These are phyloP conservation scores for Drosophila aff. DNA, from an alignment of 1,140 invertebrate species.

Conservation along the genomic window DNA sequence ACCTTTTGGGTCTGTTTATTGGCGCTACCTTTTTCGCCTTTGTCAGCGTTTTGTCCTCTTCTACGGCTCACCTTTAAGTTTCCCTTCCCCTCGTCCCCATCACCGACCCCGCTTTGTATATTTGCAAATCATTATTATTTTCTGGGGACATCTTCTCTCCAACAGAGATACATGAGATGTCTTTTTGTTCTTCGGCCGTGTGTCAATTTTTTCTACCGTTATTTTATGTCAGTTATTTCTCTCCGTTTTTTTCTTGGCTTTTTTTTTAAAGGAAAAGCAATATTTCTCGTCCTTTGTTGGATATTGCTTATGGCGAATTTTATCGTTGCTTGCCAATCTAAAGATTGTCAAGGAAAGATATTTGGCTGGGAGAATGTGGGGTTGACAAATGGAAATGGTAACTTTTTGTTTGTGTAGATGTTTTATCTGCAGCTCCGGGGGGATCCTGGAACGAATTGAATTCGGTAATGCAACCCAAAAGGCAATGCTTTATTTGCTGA, in stretches of 20 bases:
- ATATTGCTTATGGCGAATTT: constrained; percentile 71
- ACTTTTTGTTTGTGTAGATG: constrained; percentile 61
- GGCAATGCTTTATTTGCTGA: constrained; percentile 1
- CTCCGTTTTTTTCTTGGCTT: constrained; percentile 15
- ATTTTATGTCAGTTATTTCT: constrained; percentile 65
- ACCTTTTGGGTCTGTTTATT: constrained; percentile 78
- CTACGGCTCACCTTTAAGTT: constrained; percentile 38
- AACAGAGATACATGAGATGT: constrained; percentile 56
- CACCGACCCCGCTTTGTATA: constrained; percentile 47
- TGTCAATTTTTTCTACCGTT: constrained; percentile 74
- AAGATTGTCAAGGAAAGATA: constrained; percentile 10
- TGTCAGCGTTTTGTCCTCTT: constrained; percentile 52
- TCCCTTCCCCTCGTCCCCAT: background rate
- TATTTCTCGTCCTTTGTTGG: constrained; percentile 54
- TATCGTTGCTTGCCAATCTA: constrained; percentile 68
- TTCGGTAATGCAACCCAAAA: constrained; percentile 1
- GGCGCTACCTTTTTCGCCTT: constrained; percentile 67
- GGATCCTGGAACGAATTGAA: constrained; percentile 2
- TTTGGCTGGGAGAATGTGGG: constrained; percentile 18
- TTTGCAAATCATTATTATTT: constrained; percentile 84
- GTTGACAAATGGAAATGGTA: constrained; percentile 69
- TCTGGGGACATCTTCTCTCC: constrained; percentile 65
- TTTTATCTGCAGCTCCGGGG: constrained; percentile 39
- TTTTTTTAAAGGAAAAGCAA: constrained; percentile 21
- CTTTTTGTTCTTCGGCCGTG: constrained; percentile 40